Conservation (phyloP, 2,113 vertebrate species). For the Pontoporia blainvillei region DNA sequence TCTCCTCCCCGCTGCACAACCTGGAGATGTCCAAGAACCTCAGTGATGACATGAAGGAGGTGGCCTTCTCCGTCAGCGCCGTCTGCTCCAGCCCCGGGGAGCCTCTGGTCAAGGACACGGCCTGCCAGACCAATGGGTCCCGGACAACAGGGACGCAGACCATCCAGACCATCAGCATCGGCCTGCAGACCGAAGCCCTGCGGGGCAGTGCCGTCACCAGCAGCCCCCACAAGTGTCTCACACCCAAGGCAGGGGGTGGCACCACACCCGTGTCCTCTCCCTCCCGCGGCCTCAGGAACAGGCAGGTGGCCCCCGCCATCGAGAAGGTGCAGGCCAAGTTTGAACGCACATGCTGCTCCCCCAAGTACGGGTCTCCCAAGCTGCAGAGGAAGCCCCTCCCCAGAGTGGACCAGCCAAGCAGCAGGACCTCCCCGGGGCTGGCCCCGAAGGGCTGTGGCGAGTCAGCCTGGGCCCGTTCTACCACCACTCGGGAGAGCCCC, state of each 20-base stretch:
- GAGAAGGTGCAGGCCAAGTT: constrained; percentile 95
- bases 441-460: constrained; percentile 94
- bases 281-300: constrained; percentile 90
- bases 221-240: constrained; percentile 97
- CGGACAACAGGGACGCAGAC: constrained; percentile 92
- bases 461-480: constrained; percentile 97
- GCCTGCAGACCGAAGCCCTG: constrained; percentile 93
- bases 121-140: constrained; percentile 94
- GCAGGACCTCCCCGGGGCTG: constrained; percentile 81
- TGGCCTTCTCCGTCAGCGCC: constrained; percentile 91
- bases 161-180: constrained; percentile 91
- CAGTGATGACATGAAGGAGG: constrained; percentile 99
- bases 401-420: constrained; percentile 82
- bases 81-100: constrained; percentile 80
- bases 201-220: constrained; percentile 87
- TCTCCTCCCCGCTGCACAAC: constrained; percentile 87
- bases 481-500: constrained; percentile 95
- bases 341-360: constrained; percentile 96
- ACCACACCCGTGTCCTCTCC: constrained; percentile 93
- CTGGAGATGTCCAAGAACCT: constrained; percentile 93
- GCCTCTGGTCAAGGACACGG: constrained; percentile 86
- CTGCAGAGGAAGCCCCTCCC: constrained; percentile 89
- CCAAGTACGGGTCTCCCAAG: constrained; percentile 97
- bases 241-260: constrained; percentile 87
- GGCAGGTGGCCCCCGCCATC: constrained; percentile 91